These are phyloP conservation scores for Leptinotarsa juncta DNA, from an alignment of 2,888 invertebrate species.

Conservation along the genomic window DNA sequence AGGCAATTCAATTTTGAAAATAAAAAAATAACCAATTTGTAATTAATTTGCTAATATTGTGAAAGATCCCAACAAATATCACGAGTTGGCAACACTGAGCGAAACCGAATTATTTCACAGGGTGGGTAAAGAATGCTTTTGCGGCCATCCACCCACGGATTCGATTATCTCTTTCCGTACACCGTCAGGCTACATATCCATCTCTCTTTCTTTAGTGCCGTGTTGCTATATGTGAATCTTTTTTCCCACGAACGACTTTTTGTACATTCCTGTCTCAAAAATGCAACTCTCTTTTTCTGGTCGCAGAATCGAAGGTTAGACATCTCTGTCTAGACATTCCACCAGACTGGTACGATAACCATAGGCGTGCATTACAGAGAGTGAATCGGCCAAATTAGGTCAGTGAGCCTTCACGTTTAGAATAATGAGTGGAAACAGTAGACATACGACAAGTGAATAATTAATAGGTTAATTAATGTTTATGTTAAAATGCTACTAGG, in stretches of 20 bases:
- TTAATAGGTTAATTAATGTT: no score
- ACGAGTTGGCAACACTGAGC: constrained; percentile 22
- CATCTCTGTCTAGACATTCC: constrained; percentile 62
- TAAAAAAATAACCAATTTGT: not conserved
- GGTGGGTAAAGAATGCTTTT: constrained; percentile 58
- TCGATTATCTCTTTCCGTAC: constrained; percentile 36
- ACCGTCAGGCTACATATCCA: constrained; percentile 1
- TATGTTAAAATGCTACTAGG: no score
- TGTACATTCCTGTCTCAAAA: constrained; percentile 57
- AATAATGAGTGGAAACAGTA: not conserved
- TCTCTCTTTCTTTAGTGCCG: constrained; percentile 33
- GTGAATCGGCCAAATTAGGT: constrained; percentile 1
- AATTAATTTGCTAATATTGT: not conserved
- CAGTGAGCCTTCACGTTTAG: not conserved
- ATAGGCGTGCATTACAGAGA: constrained; percentile 34
- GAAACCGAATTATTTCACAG: constrained; percentile 55
- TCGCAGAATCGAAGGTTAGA: constrained; percentile 45
- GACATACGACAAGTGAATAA: no score
- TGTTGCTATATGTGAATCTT: constrained; percentile 60
- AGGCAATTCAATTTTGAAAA: no score
- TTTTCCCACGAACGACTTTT: constrained; percentile 65
- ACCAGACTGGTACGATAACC: constrained; percentile 52
- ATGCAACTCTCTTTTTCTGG: constrained; percentile 50
- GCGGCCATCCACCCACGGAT: constrained; percentile 48
- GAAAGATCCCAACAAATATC: not conserved